These are phyloP conservation scores for Boloria euphrosyne DNA, from an alignment of 2,888 invertebrate species.

Conservation along the genomic window DNA sequence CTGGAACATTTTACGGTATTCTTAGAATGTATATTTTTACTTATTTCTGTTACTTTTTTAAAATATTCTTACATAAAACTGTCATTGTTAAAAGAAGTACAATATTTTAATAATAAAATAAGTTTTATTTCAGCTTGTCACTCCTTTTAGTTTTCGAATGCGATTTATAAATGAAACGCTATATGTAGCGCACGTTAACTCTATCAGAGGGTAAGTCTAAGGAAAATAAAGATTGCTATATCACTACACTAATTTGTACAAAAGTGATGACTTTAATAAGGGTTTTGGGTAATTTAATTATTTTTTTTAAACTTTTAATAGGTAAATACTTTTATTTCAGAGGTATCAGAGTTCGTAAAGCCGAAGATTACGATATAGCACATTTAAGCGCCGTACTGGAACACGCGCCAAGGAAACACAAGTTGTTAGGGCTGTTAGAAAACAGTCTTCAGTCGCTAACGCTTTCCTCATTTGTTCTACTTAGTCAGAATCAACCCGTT, in stretches of 20 bases:
- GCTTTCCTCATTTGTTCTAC: slow-evolving; percentile 56
- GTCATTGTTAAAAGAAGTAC: background rate
- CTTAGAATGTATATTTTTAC: too few species aligned
- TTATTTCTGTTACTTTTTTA: slow-evolving; percentile 4
- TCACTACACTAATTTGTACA: background rate
- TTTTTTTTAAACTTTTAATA: background rate
- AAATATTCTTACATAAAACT: background rate
- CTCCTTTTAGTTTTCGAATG: slow-evolving; percentile 53
- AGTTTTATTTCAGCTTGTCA: slow-evolving; percentile 62
- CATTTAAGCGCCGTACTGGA: slow-evolving; percentile 54
- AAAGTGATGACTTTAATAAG: too few species aligned
- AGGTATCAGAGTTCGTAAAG: slow-evolving; percentile 56
- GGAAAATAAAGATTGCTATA: background rate
- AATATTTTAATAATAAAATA: background rate
- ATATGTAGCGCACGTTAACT: slow-evolving; percentile 72
- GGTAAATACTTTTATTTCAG: too few species aligned
- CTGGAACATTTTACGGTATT: slow-evolving; percentile 83
- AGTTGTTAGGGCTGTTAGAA: slow-evolving; percentile 55
- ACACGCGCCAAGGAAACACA: slow-evolving; percentile 52
- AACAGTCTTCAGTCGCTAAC: slow-evolving; percentile 49
- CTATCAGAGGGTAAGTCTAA: slow-evolving; percentile 66
- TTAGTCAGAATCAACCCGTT: slow-evolving; percentile 70
- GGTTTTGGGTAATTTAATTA: too few species aligned
- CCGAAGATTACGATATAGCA: slow-evolving; percentile 57
- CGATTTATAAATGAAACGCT: slow-evolving; percentile 63